Base-by-base conservation (phyloP, 2,888 invertebrate genomes). In the Archips xylosteana region DNA sequence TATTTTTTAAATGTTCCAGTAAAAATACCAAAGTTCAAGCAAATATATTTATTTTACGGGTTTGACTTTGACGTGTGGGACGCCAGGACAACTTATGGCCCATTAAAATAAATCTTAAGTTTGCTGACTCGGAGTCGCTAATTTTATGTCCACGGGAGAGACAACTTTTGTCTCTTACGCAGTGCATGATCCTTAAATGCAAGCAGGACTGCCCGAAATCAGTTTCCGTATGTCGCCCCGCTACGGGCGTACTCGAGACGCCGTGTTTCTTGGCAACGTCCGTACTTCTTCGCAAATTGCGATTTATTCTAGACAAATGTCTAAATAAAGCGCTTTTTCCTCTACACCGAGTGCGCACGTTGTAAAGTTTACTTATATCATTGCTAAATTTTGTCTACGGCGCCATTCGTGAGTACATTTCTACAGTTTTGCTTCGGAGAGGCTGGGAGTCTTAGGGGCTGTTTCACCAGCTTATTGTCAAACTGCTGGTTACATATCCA, bases 261-360 rank as follows among this genome's bases (percentile, higher is more conserved):
- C 80, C 72, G 79, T 81, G 80, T 83, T 81, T 83, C 84, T 87
- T 88, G 89, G 89, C 90, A 89, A 84, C 83, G 85, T 85, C 86
- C 87, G 87, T 87, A 86, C 89, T 89, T 89, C 87, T 89, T 85
- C 87, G 85, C 83, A 89, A 90, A 92, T 92, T 91, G 90, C 92
- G 92, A 92, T 92, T 92, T 92, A 92, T 91, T 88, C 82, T 83
- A 86, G 85, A 90, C 91, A 91, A 92, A 92, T 88, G 90, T 89
- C 86, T 87, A 91, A 91, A 92, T 91, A 91, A 91, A 87, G 83
- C 83, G 85, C 78, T 80, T 85, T 85, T 88, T 81, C 80, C 80
- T 81, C 77, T 71, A 71, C 60, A 64, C 62, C 70, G 72, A 60
- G 76, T 70, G 65, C 75, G 76, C 70, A 67, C 57, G 54, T 57